Evolutionary conservation across 1,140 invertebrate species (phyloP), one percentile per base, ranked within the genome.

Genomic region (Drosophila bocki): DNA sequence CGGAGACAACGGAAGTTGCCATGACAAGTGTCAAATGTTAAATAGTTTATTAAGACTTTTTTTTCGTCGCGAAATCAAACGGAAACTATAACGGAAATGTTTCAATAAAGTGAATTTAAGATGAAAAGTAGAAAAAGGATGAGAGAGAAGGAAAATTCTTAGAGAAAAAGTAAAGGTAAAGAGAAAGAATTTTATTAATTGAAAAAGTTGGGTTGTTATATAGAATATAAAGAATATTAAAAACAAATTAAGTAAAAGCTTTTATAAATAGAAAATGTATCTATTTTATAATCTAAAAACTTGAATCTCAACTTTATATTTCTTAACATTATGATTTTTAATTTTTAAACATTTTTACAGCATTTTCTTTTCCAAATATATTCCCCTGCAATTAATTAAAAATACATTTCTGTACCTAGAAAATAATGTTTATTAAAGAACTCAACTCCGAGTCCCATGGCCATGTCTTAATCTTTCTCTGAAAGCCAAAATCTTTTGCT

Each of bases 1-100:
- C 39, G 7, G 19, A 22, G 44, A 59, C 29, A 72, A 33, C 67
- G 53, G 53, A 72, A 41, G 54, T 71, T 71, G 35, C 67, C 44
- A 59, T 72, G 67, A 71, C 44, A 71, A 72, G 69, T 71, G 65
- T 72, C 67, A 59, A 72, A 70, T 69, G 69, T 70, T 71, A 71
- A 70, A 71, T 71, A 71, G 51, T 69, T 57, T 57, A 69, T 70
- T 58, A 69, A 68, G 62, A 54, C n/a, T 54, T 45, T 70, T 48
- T 50, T 67, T 50, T 37, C 12, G 15, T 15, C 13, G 12, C 59
- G 42, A 13, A 50, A 17, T 13, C 22, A 1, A 44, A n/a, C 19
- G 67, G 67, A 70, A 68, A 67, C 67, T 70, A 37, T 32, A 15
- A 22, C 4, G 62, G 67, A 70, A 68, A 68, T 70, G 9, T 17